Evolutionary conservation across 1,140 invertebrate species (phyloP), one percentile per base, ranked within the genome.

Genomic region (Trichogramma pretiosum): DNA sequence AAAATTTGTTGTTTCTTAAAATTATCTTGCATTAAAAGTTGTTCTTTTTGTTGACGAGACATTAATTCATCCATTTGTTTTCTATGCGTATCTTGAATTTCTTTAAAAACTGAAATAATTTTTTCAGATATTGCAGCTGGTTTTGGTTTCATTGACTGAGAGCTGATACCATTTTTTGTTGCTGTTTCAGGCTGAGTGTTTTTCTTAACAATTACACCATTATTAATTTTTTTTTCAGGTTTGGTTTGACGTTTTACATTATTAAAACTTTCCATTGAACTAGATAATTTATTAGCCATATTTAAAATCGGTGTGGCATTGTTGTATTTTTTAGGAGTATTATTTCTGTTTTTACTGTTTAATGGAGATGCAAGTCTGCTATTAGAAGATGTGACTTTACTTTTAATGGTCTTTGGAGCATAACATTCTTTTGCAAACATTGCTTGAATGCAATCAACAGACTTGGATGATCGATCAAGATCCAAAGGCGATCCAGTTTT

Each of bases 1-100:
- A 75, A 60, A 46, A 71, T 68, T 50, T 80, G 78, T 52, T 81
- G 78, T 33, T 74, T 75, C 45, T 79, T 75, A 57, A 80, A 80
- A 23, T 76, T 69, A 52, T 79, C 70, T 52, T 78, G 75, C 33
- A 81, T 62, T 3, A 73, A 57, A 14, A 70, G 56, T 53, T 80
- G 77, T 53, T 81, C 78, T 10, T 65, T 70, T 44, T 75, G 73
- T 54, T 81, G 78, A 28, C 76, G 74, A 39, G 73, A 70, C 4
- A 80, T 63, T 35, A 81, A 53, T 28, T 69, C 73, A 0, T 63
- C 60, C 74, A 81, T 77, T 60, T 80, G 73, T 22, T 67, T 66
- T n/a, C 76, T 68, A 50, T 81, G 78, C 46, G 77, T 70, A 35
- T 76, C 74, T 56, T 80, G 74, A 51, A 81, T 74, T 55, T 78